Evolutionary conservation across 2,888 invertebrate species (phyloP), one percentile per base, ranked within the genome.

Genomic region (Melitaea athalia): DNA sequence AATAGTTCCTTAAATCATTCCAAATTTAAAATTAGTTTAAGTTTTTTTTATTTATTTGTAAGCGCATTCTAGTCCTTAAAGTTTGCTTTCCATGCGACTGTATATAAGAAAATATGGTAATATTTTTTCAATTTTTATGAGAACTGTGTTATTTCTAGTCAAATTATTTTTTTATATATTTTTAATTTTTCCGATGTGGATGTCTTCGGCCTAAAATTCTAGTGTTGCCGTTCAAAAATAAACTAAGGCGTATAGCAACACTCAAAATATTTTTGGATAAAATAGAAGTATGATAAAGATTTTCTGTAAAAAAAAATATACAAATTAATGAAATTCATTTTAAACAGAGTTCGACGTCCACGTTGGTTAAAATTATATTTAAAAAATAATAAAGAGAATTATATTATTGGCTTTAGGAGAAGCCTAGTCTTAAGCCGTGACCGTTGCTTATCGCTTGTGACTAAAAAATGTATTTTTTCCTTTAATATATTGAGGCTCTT

Each of bases 81-180:
- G 70, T 72, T 64, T 74, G 68, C 73, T 76, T 68, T 71, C 70
- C 78, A 91, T 92, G 92, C 92, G 92, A 87, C 92, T 92, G 92
- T 91, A 87, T 81, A 74, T 76, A 75, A n/a, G 10, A 52, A 77
- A 57, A 79, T 78, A 75, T 77, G 79, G 81, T 85, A 78, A 82
- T 88, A 77, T 80, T 85, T 89, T 87, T 81, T 86, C 79, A 79
- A 81, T 77, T 85, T 49, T 84, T 82, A 82, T 77, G 74, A 78
- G 74, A 78, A 77, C 78, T 87, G 83, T 85, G 88, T 92, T 91
- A 83, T 85, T 88, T 90, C 92, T 91, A 92, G 92, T 92, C 92
- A 88, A 92, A 90, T 87, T 87, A 89, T 89, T 85, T 87, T 24
- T 38, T 87, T 85, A 83, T 82, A 77, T 76, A 77, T 85, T 85